Evolutionary conservation across 1,140 invertebrate genomes (phyloP).

Genomic region (Chlorops oryzae): DNA sequence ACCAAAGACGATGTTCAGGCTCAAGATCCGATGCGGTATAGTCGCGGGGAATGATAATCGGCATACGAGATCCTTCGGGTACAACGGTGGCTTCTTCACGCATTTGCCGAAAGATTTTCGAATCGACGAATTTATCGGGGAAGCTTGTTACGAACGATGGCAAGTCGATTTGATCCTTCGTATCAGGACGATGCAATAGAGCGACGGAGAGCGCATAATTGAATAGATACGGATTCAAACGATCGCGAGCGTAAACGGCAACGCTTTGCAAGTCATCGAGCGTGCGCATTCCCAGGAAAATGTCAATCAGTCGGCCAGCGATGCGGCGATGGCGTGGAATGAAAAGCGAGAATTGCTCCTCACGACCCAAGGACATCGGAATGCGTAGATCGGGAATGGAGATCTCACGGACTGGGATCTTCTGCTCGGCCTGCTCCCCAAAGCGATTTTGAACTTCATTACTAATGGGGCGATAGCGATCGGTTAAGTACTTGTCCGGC

Average conservation of each 20-base stretch:
- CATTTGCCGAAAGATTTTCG: slow-evolving; percentile 60
- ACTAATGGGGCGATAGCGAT: slow-evolving; percentile 56
- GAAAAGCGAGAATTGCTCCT: slow-evolving; percentile 69
- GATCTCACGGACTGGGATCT: slow-evolving; percentile 59
- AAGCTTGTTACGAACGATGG: slow-evolving; percentile 67
- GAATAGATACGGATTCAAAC: slow-evolving; percentile 70
- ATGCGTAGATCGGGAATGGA: slow-evolving; percentile 62
- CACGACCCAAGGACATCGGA: slow-evolving; percentile 59
- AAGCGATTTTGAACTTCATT: slow-evolving; percentile 52
- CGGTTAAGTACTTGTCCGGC: slow-evolving; percentile 56
- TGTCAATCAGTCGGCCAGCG: slow-evolving; percentile 63
- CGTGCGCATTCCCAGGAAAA: slow-evolving; percentile 65
- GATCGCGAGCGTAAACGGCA: slow-evolving; percentile 64
- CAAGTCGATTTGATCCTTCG: slow-evolving; percentile 61
- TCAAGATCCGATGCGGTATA: slow-evolving; percentile 69
- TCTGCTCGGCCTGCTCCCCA: slow-evolving; percentile 51
- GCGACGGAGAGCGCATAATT: slow-evolving; percentile 71
- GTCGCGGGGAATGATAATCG: slow-evolving; percentile 63
- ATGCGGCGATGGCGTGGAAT: slow-evolving; percentile 64
- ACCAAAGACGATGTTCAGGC: slow-evolving; percentile 62
- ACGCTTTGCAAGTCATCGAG: slow-evolving; percentile 65
- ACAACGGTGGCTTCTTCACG: slow-evolving; percentile 64
- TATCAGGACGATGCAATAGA: slow-evolving; percentile 67
- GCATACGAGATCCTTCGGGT: slow-evolving; percentile 56
- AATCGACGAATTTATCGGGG: slow-evolving; percentile 72